Conservation (phyloP, 2,797 vertebrate species). For the Margarornis squamiger region DNA sequence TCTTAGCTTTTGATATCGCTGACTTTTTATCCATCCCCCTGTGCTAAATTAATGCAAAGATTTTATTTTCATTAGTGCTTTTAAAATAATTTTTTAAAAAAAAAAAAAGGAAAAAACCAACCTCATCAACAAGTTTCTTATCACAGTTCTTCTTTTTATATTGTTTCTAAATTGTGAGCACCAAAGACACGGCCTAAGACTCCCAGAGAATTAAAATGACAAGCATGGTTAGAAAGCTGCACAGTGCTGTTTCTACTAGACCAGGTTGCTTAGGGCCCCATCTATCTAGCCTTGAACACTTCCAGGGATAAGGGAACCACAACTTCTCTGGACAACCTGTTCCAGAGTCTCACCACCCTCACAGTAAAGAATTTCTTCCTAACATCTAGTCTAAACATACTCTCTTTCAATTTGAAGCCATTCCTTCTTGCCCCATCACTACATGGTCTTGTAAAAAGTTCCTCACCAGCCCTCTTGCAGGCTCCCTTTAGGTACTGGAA, state of each 20-base stretch:
- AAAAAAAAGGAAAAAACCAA: neutral
- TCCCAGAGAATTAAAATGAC: neutral
- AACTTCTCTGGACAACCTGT: neutral
- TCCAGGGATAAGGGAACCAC: neutral
- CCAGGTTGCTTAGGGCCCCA: neutral
- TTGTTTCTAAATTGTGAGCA: neutral
- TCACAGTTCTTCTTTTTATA: neutral
- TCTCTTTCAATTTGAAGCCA: neutral
- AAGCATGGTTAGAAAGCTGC: neutral
- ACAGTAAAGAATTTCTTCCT: neutral
- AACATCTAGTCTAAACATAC: neutral
- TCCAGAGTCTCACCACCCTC: neutral
- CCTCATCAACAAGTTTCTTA: neutral
- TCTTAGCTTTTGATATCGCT: neutral
- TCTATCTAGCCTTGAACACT: neutral
- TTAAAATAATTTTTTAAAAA: neutral
- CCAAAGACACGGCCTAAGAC: neutral
- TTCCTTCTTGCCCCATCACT: neutral
- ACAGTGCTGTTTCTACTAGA: neutral
- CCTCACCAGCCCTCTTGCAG: neutral
- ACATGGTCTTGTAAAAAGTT: neutral
- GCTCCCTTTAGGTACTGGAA: neutral
- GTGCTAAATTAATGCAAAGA: slow-evolving; percentile 6
- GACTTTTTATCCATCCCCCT: neutral
- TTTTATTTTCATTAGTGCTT: neutral